Base-by-base conservation (phyloP, 2,113 vertebrate genomes). In the Oncorhynchus nerka region DNA sequence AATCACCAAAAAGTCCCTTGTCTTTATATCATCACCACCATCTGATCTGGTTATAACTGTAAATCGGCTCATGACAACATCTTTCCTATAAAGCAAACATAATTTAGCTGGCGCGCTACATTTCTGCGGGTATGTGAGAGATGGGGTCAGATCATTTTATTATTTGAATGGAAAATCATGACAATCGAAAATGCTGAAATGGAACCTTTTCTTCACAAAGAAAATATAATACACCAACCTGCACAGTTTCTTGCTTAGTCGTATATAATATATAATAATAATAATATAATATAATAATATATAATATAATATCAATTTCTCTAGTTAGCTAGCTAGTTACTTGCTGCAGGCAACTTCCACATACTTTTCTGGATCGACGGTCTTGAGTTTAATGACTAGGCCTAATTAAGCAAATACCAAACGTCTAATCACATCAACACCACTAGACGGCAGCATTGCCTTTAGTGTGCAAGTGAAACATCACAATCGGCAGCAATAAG, bases 371-470 rank as follows among this genome's bases (percentile, higher is more conserved):
- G 34, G 55, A 74, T 84, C 84, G 76, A 28, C 34, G 30, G 69
- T 34, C 89, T 91, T 22, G 45, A 2, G 3, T 19, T 26, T 62
- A 26, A 20, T n/a, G 12, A 13, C 28, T 73, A 86, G 85, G 4
- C 84, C 0, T 19, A 20, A 82, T 72, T 28, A 88, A 84, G 68
- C 73, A 5, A 87, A 80, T 24, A 7, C 15, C 39, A 19, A 67
- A 67, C 65, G 16, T 55, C 16, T 16, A 55, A 55, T 55, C 3
- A 19, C 5, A 3, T 48, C 11, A 28, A 8, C 12, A 34, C 64
- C 85, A 39, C 79, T 79, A 89, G 91, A 26, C 83, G 87, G 88
- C 91, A 81, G 81, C 73, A 76, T 83, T 76, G 69, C 9, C 81
- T 70, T 77, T 22, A 2, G 73, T 13, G 65, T 16, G 13, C 13